Evolutionary conservation across 2,888 invertebrate species (phyloP).

Genomic region (Opisthograptis luteolata): DNA sequence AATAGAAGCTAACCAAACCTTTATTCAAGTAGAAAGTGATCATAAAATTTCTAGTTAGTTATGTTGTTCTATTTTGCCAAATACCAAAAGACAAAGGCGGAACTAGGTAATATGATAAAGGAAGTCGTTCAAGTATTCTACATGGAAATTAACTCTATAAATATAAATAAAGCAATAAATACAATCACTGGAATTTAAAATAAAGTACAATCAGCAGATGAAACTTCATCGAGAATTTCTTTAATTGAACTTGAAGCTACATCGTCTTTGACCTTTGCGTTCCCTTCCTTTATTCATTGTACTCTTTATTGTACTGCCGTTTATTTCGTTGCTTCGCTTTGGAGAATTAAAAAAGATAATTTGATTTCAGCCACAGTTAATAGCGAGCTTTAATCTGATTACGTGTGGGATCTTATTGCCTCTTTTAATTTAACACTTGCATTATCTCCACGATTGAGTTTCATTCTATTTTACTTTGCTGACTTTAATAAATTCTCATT

Average conservation of each 20-base stretch:
- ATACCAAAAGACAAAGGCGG: constrained; percentile 3
- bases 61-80: constrained; percentile 5
- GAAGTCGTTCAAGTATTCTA: constrained; percentile 3
- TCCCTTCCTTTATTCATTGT: constrained; percentile 61
- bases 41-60: constrained; percentile 6
- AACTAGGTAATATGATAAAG: constrained; percentile 2
- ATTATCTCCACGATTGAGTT: constrained; percentile 23
- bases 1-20: background rate
- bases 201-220: constrained; percentile 31
- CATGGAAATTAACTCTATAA: constrained; percentile 1
- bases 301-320: constrained; percentile 59
- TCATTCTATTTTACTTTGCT: constrained; percentile 15
- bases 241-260: constrained; percentile 48
- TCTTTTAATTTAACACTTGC: constrained; percentile 33
- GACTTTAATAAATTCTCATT: constrained; percentile 3
- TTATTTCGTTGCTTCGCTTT: constrained; percentile 42
- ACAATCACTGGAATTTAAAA: constrained; percentile 26
- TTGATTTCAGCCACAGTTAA: constrained; percentile 45
- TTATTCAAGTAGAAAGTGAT: constrained; percentile 3
- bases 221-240: constrained; percentile 42
- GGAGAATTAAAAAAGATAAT: constrained; percentile 48
- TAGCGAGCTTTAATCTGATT: constrained; percentile 43
- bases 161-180: constrained; percentile 11
- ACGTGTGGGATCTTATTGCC: constrained; percentile 27
- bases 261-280: constrained; percentile 55